Evolutionary conservation across 2,888 invertebrate genomes (phyloP).

Genomic region (Bruchidius siliquastri): DNA sequence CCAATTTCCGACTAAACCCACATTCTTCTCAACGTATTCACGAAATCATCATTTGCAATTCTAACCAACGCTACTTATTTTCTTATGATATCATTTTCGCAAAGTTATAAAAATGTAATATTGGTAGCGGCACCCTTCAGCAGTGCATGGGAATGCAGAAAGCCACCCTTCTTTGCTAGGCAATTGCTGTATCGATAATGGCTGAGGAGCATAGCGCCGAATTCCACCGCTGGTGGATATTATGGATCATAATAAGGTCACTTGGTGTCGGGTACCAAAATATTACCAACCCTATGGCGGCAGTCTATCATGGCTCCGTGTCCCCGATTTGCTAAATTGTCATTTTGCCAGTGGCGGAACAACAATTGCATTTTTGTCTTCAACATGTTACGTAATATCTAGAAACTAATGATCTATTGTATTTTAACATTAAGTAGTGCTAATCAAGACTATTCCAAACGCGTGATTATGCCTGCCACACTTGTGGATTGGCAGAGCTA

Average conservation of each 20-base stretch:
- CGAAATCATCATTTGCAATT: no score
- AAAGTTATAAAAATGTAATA: neutral
- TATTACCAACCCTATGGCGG: constrained; percentile 3
- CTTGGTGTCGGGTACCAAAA: constrained; percentile 26
- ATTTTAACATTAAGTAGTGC: no score
- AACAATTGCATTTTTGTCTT: neutral
- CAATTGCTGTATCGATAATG: neutral
- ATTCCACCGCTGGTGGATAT: neutral
- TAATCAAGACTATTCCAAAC: no score
- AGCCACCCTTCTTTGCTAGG: neutral
- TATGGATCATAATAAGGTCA: constrained; percentile 24
- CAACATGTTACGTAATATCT: no score
- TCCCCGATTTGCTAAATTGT: neutral
- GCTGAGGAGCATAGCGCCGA: neutral
- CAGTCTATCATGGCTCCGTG: neutral
- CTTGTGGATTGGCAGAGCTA: no score
- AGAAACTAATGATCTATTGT: no score
- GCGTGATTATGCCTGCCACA: no score
- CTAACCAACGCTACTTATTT: no score
- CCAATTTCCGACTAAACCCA: neutral
- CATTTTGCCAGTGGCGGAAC: neutral
- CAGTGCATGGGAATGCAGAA: neutral
- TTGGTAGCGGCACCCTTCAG: neutral
- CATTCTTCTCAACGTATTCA: no score
- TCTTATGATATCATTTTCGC: neutral